Evolutionary conservation across 2,888 invertebrate genomes (phyloP).

Genomic region (Tinea pellionella): DNA sequence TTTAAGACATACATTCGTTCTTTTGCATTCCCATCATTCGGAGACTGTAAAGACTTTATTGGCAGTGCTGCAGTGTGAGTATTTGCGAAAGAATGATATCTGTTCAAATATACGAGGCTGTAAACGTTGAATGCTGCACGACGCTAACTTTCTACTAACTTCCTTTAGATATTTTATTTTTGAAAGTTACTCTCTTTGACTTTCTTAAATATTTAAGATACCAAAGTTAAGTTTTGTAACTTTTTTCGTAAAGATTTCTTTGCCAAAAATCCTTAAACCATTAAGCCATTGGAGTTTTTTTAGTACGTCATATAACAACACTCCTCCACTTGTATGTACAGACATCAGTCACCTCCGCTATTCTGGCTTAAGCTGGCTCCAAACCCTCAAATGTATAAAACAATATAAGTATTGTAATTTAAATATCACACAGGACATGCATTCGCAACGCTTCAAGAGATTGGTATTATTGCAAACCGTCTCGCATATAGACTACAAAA

Average conservation of each 20-base stretch:
- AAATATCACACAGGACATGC: slow-evolving; percentile 29
- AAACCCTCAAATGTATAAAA: too few relatives aligned
- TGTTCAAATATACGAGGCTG: slow-evolving; percentile 14
- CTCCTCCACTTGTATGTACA: too few relatives aligned
- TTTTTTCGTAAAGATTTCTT: too few relatives aligned
- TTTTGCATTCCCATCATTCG: slow-evolving; percentile 13
- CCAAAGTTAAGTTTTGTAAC: too few relatives aligned
- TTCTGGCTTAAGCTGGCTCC: too few relatives aligned
- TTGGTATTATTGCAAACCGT: slow-evolving; percentile 32
- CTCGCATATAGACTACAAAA: slow-evolving; percentile 15
- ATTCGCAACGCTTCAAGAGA: slow-evolving; percentile 33
- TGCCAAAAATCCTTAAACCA: too few relatives aligned
- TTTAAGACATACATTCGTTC: slow-evolving; percentile 18
- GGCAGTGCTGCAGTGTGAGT: slow-evolving; percentile 20
- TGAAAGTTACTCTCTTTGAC: background rate
- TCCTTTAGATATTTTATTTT: background rate
- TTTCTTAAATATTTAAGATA: background rate
- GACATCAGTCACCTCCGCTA: too few relatives aligned
- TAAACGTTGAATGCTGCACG: background rate
- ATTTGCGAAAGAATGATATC: slow-evolving; percentile 19
- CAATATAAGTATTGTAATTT: slow-evolving; percentile 23
- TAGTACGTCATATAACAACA: too few relatives aligned
- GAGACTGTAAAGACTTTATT: slow-evolving; percentile 22
- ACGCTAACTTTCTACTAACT: slow-evolving; percentile 3
- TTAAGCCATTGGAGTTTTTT: too few relatives aligned